Evolutionary conservation across 2,113 vertebrate species (phyloP).

Genomic region (Sylvia atricapilla): DNA sequence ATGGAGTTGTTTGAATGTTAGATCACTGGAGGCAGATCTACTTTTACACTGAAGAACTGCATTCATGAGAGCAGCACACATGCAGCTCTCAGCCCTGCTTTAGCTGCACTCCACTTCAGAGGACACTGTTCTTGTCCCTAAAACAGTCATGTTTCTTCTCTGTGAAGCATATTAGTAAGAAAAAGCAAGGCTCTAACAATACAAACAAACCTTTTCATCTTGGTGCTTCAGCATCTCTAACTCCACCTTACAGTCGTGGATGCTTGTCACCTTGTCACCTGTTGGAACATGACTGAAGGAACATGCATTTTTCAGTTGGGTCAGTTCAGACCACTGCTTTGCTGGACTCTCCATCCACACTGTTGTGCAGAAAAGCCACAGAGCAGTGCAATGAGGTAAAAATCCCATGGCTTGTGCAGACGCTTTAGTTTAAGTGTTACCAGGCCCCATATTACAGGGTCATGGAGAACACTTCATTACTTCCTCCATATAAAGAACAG

Average conservation of each 20-base stretch:
- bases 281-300: background rate
- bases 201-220: background rate
- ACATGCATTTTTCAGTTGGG: background rate
- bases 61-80: accelerated
- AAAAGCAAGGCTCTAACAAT: background rate
- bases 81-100: background rate
- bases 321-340: background rate
- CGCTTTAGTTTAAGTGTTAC: background rate
- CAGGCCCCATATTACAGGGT: background rate
- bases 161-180: background rate
- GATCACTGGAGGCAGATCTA: background rate
- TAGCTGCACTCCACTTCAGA: background rate
- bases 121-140: background rate
- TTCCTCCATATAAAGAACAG: accelerated
- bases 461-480: background rate
- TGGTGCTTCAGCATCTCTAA: background rate
- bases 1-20: accelerated
- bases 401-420: background rate
- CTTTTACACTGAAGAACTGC: accelerated
- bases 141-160: accelerated
- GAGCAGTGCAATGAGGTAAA: background rate
- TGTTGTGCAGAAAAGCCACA: background rate
- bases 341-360: background rate
- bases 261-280: background rate
- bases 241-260: background rate